Percentiles rank a stretch among this genome's conserved stretches.
phyloP scores from a whole-genome alignment of 1,140 invertebrate genomes.

The Odontomachus brunneus region DNA sequence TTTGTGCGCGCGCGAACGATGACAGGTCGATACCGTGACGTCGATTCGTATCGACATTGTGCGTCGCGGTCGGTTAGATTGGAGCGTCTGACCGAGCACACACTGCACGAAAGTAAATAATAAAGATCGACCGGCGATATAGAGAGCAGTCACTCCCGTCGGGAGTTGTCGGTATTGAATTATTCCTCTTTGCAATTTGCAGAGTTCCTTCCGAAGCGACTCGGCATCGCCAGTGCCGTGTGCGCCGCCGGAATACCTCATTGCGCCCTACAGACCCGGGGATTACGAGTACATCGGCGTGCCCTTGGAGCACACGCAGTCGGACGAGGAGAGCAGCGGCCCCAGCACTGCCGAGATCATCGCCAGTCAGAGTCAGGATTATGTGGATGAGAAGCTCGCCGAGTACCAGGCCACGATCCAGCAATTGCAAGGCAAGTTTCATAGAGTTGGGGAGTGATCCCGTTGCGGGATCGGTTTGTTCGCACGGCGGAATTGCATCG shows the following conservation, averaged over 20 bases:
- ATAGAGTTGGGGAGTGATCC: too few species aligned
- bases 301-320: constrained; percentile 89
- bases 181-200: neutral
- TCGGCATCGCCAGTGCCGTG: constrained; percentile 85
- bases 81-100: neutral
- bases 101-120: too few species aligned
- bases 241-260: constrained; percentile 88
- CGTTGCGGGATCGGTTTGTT: constrained; percentile 58
- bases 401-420: constrained; percentile 97
- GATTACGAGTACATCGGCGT: constrained; percentile 89
- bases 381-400: constrained; percentile 96
- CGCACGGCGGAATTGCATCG: constrained; percentile 18
- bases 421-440: constrained; percentile 92
- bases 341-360: constrained; percentile 96
- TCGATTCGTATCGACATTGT: neutral
- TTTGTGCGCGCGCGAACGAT: neutral
- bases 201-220: constrained; percentile 80
- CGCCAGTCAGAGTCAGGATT: constrained; percentile 96
- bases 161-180: neutral
- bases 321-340: constrained; percentile 90
- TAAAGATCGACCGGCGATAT: too few species aligned
- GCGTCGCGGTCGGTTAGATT: neutral
- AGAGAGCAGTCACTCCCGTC: neutral
- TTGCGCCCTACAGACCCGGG: constrained; percentile 87
- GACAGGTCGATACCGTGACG: neutral